phyloP scores from a whole-genome alignment of 1,140 invertebrate genomes.

The Leptinotarsa undecemlineata region DNA sequence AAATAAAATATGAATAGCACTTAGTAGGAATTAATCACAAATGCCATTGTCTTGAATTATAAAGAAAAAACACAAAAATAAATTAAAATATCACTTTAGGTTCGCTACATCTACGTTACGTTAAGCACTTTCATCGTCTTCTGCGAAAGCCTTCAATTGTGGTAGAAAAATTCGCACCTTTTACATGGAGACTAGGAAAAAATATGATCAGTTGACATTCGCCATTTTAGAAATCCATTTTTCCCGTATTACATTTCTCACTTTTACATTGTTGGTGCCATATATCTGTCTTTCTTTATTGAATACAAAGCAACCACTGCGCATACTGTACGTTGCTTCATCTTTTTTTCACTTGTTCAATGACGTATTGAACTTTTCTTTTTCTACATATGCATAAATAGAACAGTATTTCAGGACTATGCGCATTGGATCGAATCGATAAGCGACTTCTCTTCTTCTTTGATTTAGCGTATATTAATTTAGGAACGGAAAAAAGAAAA shows the following conservation, averaged over 20 bases:
- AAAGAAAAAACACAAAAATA: conserved; percentile 22
- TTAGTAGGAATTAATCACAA: conserved; percentile 18
- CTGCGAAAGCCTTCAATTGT: not conserved
- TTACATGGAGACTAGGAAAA: conserved; percentile 28
- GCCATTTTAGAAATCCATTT: conserved; percentile 33
- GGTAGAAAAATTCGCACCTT: conserved; percentile 25
- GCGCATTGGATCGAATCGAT: conserved; percentile 25
- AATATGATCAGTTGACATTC: conserved; percentile 35
- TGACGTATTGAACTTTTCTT: conserved; percentile 22
- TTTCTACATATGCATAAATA: conserved; percentile 31
- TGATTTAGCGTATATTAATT: too few relatives aligned
- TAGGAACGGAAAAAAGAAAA: too few relatives aligned
- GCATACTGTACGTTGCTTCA: conserved; percentile 13
- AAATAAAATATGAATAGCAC: conserved; percentile 28
- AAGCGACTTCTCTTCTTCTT: not conserved
- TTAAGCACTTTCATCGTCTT: conserved; percentile 27
- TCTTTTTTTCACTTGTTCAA: not conserved
- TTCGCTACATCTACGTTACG: conserved; percentile 25
- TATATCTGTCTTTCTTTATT: conserved; percentile 24
- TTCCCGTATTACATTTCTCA: conserved; percentile 20
- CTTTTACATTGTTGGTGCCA: not conserved
- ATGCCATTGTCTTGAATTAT: conserved; percentile 15
- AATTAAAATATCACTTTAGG: not conserved
- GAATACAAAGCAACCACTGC: conserved; percentile 24
- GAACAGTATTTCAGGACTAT: conserved; percentile 16